Evolutionary conservation across 2,113 vertebrate genomes (phyloP).

Genomic region (Stegostoma tigrinum): DNA sequence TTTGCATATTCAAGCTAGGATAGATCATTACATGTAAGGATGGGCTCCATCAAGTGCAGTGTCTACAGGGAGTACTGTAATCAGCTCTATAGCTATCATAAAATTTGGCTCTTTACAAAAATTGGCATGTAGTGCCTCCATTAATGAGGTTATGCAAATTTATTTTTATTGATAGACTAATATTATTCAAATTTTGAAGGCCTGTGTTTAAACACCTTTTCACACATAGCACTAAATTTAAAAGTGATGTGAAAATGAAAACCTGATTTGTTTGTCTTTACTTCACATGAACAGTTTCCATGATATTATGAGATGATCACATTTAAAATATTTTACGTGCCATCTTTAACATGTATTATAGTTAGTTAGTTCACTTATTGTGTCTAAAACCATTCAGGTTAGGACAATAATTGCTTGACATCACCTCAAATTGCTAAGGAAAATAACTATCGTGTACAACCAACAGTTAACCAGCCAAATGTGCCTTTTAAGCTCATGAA

Average conservation of each 20-base stretch:
- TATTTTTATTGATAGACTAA: not conserved
- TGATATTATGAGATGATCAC: not conserved
- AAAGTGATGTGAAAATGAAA: not conserved
- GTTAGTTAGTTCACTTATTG: not conserved
- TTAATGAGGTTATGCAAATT: not conserved
- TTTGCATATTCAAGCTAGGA: not conserved
- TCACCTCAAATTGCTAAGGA: not conserved
- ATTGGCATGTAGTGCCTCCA: not conserved
- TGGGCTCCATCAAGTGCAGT: not conserved
- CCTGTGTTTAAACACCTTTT: not conserved
- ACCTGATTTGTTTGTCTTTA: not conserved
- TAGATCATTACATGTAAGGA: not conserved
- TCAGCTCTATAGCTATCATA: not conserved
- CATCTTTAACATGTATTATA: not conserved
- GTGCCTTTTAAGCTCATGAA: not conserved
- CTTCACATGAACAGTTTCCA: not conserved
- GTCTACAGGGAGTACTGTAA: not conserved
- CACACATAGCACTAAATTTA: not conserved
- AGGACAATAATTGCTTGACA: not conserved
- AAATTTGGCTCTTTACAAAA: not conserved
- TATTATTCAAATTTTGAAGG: not conserved
- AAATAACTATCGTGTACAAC: not conserved
- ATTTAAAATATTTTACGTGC: not conserved
- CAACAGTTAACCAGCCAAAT: not conserved
- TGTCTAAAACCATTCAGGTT: not conserved